Evolutionary conservation across 2,888 invertebrate genomes (phyloP), one percentile per base, ranked within the genome.

Genomic region (Oscheius sp.): DNA sequence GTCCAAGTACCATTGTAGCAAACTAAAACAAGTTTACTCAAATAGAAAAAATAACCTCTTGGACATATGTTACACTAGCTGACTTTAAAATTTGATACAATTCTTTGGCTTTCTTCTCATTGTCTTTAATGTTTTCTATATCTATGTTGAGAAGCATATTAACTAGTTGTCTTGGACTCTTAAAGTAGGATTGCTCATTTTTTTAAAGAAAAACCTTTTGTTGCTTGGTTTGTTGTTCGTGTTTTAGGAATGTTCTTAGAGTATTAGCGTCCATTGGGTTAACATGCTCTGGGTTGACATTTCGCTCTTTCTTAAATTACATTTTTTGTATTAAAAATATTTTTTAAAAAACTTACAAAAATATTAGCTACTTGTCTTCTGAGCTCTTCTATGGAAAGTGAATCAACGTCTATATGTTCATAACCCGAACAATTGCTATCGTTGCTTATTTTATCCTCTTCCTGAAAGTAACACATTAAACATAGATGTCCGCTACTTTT

Each of bases 391-490:
- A 17, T 17, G 3, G 31, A 46, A 23, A 68, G 68, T n/a, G 29
- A 15, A 29, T 58, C 34, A 12, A 61, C 34, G 15, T 68, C 68
- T n/a, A 68, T 29, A 23, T 33, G 25, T 12, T 61, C 61, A 42
- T 45, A 61, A 31, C 25, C 34, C 8, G 61, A 33, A 33, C 57
- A 55, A 20, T 34, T 37, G 25, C 61, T 68, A 15, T 61, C 68
- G 61, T 68, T 68, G 31, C 61, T 67, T 12, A 67, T 57, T 33
- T 55, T 42, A 31, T 58, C 61, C 34, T 68, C 68, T 23, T 68
- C 69, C 64, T 69, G 52, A 64, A 69, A 58, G 17, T 37, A 23
- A 5, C 2, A 39, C 27, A 2, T 29, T 25, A 6, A 29, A 29
- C n/a, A 39, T 2, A 2, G 17, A 5, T 27, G 8, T 6, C 23